These are phyloP conservation scores for Eupithecia dodoneata DNA, from an alignment of 2,888 invertebrate species.

Conservation along the genomic window DNA sequence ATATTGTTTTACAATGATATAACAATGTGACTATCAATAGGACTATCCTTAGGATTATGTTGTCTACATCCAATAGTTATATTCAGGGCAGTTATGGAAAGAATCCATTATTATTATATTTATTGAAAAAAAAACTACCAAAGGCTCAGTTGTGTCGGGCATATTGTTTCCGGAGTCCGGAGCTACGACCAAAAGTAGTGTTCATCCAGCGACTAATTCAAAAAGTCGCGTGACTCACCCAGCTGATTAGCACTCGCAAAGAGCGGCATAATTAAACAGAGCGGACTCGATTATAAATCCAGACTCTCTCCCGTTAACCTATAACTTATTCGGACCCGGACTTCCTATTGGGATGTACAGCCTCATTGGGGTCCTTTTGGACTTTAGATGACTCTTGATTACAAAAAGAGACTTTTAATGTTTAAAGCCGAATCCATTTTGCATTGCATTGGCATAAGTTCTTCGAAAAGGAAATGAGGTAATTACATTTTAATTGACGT, in stretches of 20 bases:
- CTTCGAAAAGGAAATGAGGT: no score
- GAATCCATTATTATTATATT: neutral
- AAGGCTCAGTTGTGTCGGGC: neutral
- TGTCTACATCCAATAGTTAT: neutral
- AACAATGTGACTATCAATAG: no score
- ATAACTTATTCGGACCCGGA: slow-evolving; percentile 33
- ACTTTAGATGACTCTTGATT: neutral
- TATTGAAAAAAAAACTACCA: neutral
- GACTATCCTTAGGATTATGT: neutral
- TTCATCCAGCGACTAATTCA: neutral
- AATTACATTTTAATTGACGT: no score
- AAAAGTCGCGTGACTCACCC: slow-evolving; percentile 22
- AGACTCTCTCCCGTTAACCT: slow-evolving; percentile 8
- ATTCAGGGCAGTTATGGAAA: neutral
- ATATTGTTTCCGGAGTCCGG: neutral
- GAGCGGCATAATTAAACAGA: slow-evolving; percentile 54
- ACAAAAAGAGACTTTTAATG: neutral
- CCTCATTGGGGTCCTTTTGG: neutral
- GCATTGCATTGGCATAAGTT: neutral
- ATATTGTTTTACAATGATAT: no score
- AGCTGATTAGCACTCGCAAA: slow-evolving; percentile 40
- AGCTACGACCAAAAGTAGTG: neutral
- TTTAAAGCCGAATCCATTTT: neutral
- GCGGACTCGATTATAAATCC: slow-evolving; percentile 55
- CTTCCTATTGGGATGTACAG: slow-evolving; percentile 1